Percentiles rank a stretch among this genome's conserved stretches.
These are phyloP conservation scores for Globia sparganii DNA, from an alignment of 2,888 invertebrate genomes.

Conservation along the genomic window DNA sequence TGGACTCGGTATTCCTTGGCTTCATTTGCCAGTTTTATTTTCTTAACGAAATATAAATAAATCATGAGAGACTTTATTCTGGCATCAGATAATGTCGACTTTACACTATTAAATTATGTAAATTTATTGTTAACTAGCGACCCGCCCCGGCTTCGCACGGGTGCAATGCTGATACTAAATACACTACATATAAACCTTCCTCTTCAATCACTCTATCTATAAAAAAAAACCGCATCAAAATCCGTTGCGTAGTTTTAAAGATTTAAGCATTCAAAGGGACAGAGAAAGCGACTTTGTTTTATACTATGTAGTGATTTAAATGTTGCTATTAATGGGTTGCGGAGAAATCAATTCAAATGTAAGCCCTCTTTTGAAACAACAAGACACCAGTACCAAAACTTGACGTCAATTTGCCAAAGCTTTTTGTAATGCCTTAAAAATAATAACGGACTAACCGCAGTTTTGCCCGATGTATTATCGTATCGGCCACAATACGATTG, in stretches of 20 bases:
- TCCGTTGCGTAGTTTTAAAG: too few species aligned
- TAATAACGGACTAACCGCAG: constrained; percentile 54
- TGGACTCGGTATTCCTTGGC: constrained; percentile 69
- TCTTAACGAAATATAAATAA: constrained; percentile 32
- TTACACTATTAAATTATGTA: constrained; percentile 29
- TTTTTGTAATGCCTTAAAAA: constrained; percentile 53
- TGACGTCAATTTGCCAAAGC: constrained; percentile 27
- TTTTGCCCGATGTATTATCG: constrained; percentile 69
- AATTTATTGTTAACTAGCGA: too few species aligned
- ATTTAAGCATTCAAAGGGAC: too few species aligned
- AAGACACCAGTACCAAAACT: neutral
- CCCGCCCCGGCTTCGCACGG: too few species aligned
- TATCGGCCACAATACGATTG: constrained; percentile 81
- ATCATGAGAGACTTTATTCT: constrained; percentile 10
- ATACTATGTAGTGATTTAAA: too few species aligned
- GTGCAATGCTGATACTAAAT: too few species aligned
- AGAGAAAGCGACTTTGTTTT: too few species aligned
- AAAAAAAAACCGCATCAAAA: too few species aligned
- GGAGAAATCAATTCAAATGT: constrained; percentile 33
- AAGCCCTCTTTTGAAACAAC: constrained; percentile 16
- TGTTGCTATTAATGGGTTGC: constrained; percentile 19
- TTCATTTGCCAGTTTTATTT: constrained; percentile 66
- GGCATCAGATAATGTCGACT: constrained; percentile 5
- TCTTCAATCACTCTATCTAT: too few species aligned
- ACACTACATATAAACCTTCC: too few species aligned